Evolutionary conservation across 2,888 invertebrate genomes (phyloP).

Genomic region (Lamproptera curius): DNA sequence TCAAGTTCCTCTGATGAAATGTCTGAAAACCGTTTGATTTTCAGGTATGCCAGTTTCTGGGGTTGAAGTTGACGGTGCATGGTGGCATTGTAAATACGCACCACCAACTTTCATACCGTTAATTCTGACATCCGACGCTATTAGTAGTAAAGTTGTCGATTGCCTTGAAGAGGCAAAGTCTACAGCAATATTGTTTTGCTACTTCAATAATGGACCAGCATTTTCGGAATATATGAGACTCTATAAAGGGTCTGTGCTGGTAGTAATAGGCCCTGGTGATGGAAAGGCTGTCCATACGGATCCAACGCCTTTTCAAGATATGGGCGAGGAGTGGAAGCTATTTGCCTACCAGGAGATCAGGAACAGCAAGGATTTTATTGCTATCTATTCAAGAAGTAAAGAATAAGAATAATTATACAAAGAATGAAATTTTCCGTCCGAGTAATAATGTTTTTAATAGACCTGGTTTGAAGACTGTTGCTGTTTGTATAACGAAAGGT

Average conservation of each 20-base stretch:
- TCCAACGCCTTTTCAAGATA: constrained; percentile 81
- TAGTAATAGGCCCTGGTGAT: constrained; percentile 86
- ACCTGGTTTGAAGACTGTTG: too few species aligned
- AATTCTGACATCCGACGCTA: constrained; percentile 65
- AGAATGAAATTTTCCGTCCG: too few species aligned
- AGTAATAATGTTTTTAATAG: too few species aligned
- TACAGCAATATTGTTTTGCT: constrained; percentile 86
- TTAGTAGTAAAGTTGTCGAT: constrained; percentile 50
- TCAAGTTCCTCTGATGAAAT: too few species aligned
- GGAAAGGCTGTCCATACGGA: constrained; percentile 82
- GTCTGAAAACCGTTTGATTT: constrained; percentile 27
- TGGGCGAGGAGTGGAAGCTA: constrained; percentile 79
- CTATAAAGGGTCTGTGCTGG: constrained; percentile 81
- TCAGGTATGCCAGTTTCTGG: constrained; percentile 81
- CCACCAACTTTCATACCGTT: constrained; percentile 84
- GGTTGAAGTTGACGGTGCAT: constrained; percentile 86
- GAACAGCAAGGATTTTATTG: constrained; percentile 81
- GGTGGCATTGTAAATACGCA: constrained; percentile 89
- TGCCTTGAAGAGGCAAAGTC: constrained; percentile 55
- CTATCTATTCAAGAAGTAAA: constrained; percentile 77
- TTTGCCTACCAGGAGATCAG: constrained; percentile 77
- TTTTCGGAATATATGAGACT: constrained; percentile 82
- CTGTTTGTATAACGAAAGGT: too few species aligned
- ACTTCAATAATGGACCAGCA: constrained; percentile 85
- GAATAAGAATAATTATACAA: too few species aligned